Evolutionary conservation across 2,888 invertebrate species (phyloP), one percentile per base, ranked within the genome.

Genomic region (Caprella mutica): DNA sequence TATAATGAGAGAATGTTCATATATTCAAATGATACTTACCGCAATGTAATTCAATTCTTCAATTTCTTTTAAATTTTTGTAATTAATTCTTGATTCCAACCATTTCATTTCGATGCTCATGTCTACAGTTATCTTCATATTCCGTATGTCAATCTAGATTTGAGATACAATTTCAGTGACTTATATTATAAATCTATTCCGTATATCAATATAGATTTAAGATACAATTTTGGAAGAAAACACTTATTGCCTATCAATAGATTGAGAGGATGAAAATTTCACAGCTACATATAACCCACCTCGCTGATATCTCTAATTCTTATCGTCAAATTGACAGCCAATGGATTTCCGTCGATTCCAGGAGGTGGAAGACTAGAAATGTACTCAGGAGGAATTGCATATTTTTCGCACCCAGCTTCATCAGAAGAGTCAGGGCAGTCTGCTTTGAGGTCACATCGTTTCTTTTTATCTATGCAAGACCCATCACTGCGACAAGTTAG

Each of bases 61-160:
- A 17, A 58, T 19, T 12, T 27, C 27, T 19, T 58, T 58, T 2
- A 62, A 44, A 26, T 62, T 62, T 6, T 38, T 29, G 53, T 38
- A 62, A n/a, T 30, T 43, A 24, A 62, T 58, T 2, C 62, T 35
- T 17, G 48, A 40, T 26, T 62, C 62, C 27, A 39, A 43, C 62
- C 62, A 62, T 8, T 52, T 56, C 19, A 56, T 40, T 1, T 35
- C 29, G 17, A 46, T 21, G 2, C 39, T 29, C 9, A 62, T 42
- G 39, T 62, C 58, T 29, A 62, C 56, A 23, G 52, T 58, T 27
- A 62, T 29, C 46, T 56, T 62, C 55, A 62, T 53, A 38, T 62
- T 54, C n/a, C 55, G 43, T 9, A 59, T 38, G 52, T 62, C 58
- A 43, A 62, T 59, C 62, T 61, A 52, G 26, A n/a, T n/a, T n/a